Evolutionary conservation across 2,113 vertebrate genomes (phyloP).

Genomic region (Ageneiosus marmoratus): DNA sequence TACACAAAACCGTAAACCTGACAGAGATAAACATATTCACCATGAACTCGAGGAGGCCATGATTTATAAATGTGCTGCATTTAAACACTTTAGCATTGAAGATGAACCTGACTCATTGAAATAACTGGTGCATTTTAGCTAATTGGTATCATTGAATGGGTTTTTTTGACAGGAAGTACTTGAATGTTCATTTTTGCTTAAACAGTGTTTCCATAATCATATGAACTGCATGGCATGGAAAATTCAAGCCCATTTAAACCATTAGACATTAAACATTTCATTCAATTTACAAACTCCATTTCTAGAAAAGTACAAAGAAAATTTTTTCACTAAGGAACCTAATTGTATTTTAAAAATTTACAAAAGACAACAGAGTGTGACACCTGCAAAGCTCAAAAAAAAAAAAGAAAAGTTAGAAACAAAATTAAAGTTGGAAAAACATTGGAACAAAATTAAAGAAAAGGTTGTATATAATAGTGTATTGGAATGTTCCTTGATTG

Average conservation of each 20-base stretch:
- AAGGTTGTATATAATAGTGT: too few relatives aligned
- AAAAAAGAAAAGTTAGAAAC: too few relatives aligned
- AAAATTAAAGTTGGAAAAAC: too few relatives aligned
- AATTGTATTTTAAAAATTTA: too few relatives aligned
- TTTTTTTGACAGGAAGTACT: not conserved
- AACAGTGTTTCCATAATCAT: slow-evolving; percentile 2
- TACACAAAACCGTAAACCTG: slow-evolving; percentile 49
- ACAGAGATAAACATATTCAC: slow-evolving; percentile 47
- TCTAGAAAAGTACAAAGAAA: too few relatives aligned
- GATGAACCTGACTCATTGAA: slow-evolving; percentile 48
- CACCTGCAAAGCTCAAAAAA: too few relatives aligned
- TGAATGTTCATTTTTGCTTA: slow-evolving; percentile 17
- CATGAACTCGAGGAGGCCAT: slow-evolving; percentile 41
- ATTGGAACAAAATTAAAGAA: too few relatives aligned
- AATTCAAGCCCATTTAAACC: not conserved
- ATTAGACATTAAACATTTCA: not conserved
- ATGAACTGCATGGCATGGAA: slow-evolving; percentile 10
- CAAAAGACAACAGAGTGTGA: too few relatives aligned
- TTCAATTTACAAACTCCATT: not conserved
- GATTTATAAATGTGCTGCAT: slow-evolving; percentile 46
- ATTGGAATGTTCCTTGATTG: too few relatives aligned
- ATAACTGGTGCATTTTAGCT: slow-evolving; percentile 45
- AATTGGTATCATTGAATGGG: slow-evolving; percentile 23
- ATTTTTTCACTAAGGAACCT: too few relatives aligned
- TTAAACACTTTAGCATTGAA: slow-evolving; percentile 46